Conservation (phyloP, 2,888 invertebrate species). For the Volucella inflata region DNA sequence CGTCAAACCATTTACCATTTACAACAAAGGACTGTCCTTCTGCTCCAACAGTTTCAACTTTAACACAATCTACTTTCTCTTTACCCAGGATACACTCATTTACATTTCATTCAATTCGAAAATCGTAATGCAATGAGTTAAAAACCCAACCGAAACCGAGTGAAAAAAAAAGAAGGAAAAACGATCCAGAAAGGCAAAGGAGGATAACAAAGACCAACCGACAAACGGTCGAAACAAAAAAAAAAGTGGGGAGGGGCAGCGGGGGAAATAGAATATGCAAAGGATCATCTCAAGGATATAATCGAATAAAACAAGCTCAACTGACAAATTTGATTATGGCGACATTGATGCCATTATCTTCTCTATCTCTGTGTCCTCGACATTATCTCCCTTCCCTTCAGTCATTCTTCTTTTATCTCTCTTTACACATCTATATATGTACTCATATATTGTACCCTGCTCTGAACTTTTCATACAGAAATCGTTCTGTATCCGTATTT, state of each 20-base stretch:
- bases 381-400: conserved; percentile 47
- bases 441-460: conserved; percentile 22
- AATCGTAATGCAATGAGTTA: conserved; percentile 46
- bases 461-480: conserved; percentile 48
- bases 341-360: conserved; percentile 75
- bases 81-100: conserved; percentile 17
- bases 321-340: conserved; percentile 76
- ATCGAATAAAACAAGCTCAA: conserved; percentile 75
- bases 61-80: conserved; percentile 28
- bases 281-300: conserved; percentile 72
- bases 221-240: conserved; percentile 5
- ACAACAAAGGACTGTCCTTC: background rate
- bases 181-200: conserved; percentile 28
- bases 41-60: conserved; percentile 12
- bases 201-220: background rate
- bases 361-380: conserved; percentile 55
- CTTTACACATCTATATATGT: conserved; percentile 41
- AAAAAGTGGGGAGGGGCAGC: background rate
- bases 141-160: conserved; percentile 25
- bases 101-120: conserved; percentile 54
- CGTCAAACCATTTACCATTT: too few relatives aligned
- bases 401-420: conserved; percentile 49
- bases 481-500: conserved; percentile 44
- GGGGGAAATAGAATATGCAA: conserved; percentile 54
- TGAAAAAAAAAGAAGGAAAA: conserved; percentile 37